Evolutionary conservation across 2,797 vertebrate genomes (phyloP), one percentile per base, ranked within the genome.

Genomic region (Sebastes kiyomatsui): DNA sequence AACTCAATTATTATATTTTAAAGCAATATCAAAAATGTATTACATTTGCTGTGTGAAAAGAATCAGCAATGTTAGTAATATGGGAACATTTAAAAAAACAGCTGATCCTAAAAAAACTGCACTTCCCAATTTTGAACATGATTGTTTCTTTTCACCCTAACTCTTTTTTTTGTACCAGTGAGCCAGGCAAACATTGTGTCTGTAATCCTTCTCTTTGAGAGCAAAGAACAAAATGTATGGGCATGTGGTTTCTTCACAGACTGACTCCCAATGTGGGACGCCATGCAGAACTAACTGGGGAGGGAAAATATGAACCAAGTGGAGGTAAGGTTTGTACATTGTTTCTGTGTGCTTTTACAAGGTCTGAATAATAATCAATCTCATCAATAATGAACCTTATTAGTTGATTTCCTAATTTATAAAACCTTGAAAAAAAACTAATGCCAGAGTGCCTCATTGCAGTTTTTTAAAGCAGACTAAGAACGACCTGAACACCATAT

Each of bases 281-380:
- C 67, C 62, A 75, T 68, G 62, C 76, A 78, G 69, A 82, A 77
- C 70, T 71, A 81, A 87, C 46, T 27, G 25, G 8, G 42, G 46
- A 59, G 38, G 42, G 7, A 71, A 77, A 75, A 61, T 13, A 77
- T 33, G 65, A 46, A 6, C 52, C 10, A 32, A 25, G 54, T 56
- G 14, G 35, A 35, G 42, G 25, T 30, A 14, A 42, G 35, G 28
- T 23, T 33, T 70, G 30, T 35, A 22, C 25, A 9, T 27, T 46
- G 49, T 61, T 60, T 20, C 2, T 28, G 28, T 58, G 16, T n/a
- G 42, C 35, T 72, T 3, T 54, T n/a, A 56, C 23, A 9, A 22
- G 11, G 6, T 33, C 58, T 67, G 14, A 46, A 20, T 62, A 68
- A 52, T 35, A 56, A 67, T 75, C 13, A 61, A 65, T 3, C 49